Evolutionary conservation across 2,797 vertebrate genomes (phyloP).

Genomic region (Falco cherrug): DNA sequence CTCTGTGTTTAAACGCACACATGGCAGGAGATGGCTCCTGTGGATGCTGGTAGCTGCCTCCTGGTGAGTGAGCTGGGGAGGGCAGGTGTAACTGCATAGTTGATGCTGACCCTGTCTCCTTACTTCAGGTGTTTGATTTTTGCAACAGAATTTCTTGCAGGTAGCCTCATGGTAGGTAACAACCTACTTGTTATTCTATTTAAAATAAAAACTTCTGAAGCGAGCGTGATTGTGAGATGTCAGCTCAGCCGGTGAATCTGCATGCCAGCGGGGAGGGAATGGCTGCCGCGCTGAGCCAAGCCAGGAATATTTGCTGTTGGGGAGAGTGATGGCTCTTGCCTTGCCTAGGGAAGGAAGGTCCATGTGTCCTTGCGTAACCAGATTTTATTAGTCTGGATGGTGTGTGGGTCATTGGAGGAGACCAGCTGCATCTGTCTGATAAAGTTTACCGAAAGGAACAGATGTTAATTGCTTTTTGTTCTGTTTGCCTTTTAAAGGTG

Average conservation of each 20-base stretch:
- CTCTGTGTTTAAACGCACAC: not conserved
- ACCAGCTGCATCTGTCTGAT: not conserved
- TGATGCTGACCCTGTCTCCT: not conserved
- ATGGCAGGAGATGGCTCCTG: no score
- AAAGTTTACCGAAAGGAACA: not conserved
- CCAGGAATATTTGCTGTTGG: not conserved
- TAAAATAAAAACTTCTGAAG: not conserved
- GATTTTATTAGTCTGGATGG: not conserved
- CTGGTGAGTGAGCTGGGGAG: fast-evolving
- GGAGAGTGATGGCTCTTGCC: not conserved
- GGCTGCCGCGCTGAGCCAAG: not conserved
- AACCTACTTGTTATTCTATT: not conserved
- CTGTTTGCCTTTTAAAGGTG: not conserved
- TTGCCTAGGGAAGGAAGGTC: not conserved
- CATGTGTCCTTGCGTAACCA: not conserved
- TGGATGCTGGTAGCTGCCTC: not conserved
- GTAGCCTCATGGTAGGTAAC: not conserved
- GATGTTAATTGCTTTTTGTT: not conserved
- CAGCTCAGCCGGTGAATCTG: fast-evolving
- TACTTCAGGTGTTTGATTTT: not conserved
- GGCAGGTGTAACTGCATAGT: no score
- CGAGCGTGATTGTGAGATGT: fast-evolving
- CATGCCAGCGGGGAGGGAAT: fast-evolving
- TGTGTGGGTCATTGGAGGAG: not conserved
- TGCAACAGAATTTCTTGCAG: not conserved